phyloP scores from a whole-genome alignment of 2,888 invertebrate genomes.

The Embidobia sp. region DNA sequence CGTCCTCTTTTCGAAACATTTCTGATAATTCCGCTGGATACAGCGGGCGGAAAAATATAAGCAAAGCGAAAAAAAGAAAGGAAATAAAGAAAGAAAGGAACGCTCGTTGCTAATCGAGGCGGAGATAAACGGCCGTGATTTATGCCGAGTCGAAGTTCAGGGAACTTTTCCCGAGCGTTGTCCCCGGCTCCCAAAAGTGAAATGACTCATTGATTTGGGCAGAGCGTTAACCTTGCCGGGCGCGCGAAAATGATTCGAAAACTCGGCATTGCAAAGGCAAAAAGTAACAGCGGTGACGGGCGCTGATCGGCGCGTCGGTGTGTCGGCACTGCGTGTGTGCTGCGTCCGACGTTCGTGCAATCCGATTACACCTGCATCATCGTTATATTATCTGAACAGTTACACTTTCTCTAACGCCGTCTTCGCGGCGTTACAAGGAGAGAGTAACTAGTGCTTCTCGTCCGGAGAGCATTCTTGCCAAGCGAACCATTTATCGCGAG shows the following conservation, averaged over 20 bases:
- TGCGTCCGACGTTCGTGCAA: conserved; percentile 72
- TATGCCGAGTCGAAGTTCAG: conserved; percentile 43
- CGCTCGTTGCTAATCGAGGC: conserved; percentile 18
- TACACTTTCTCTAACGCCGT: conserved; percentile 76
- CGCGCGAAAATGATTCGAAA: conserved; percentile 22
- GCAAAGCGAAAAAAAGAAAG: conserved; percentile 6
- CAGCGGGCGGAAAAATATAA: too few species aligned
- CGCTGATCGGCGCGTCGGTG: too few species aligned
- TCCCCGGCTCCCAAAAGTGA: conserved; percentile 44
- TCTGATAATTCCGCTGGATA: too few species aligned
- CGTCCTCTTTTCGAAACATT: too few species aligned
- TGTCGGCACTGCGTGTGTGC: conserved; percentile 8
- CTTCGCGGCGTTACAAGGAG: conserved; percentile 65
- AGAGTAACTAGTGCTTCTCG: conserved; percentile 67
- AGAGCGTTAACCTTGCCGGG: conserved; percentile 42
- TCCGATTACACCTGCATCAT: conserved; percentile 79
- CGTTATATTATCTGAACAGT: conserved; percentile 79
- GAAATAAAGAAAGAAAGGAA: not conserved
- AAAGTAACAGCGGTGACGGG: too few species aligned
- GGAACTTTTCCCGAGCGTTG: conserved; percentile 39
- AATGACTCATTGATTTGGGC: conserved; percentile 44
- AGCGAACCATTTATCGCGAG: conserved; percentile 63
- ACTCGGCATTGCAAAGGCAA: too few species aligned
- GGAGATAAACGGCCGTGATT: conserved; percentile 38
- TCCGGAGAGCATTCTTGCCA: conserved; percentile 69